A percentile compares a stretch with the other conserved stretches of the same genome.
phyloP scores from a whole-genome alignment of 2,888 invertebrate species.

The Plebejus melissa region DNA sequence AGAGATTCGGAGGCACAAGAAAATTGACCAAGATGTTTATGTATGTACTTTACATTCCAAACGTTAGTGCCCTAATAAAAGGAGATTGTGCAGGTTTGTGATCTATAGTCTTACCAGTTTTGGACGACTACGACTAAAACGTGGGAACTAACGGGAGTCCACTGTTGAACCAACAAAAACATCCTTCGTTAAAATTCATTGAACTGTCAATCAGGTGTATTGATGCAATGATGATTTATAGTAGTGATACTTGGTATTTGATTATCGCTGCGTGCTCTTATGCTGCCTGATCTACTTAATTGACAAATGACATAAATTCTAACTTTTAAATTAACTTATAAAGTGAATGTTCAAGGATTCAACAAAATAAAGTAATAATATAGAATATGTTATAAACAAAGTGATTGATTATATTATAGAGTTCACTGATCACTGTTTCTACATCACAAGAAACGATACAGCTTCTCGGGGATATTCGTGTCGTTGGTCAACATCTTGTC shows the following conservation, averaged over 20 bases:
- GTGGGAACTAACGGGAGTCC: conserved; percentile 64
- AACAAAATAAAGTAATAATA: too few species aligned
- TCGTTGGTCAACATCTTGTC: neutral
- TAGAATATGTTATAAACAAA: too few species aligned
- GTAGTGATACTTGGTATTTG: neutral
- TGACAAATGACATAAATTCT: too few species aligned
- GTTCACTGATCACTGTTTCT: neutral
- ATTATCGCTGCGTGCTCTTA: too few species aligned
- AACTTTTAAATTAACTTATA: too few species aligned
- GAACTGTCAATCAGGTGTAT: neutral
- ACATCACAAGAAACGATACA: neutral
- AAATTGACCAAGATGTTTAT: neutral
- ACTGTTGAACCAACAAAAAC: conserved; percentile 20
- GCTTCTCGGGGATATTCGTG: neutral
- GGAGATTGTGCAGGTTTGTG: conserved; percentile 9
- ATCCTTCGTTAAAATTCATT: conserved; percentile 20
- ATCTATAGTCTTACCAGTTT: conserved; percentile 71
- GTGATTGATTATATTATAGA: neutral
- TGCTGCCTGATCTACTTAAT: too few species aligned
- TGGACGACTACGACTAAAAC: conserved; percentile 54
- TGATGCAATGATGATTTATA: neutral
- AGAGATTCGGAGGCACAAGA: neutral
- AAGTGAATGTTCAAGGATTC: too few species aligned
- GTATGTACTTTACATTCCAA: conserved; percentile 11
- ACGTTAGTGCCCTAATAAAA: conserved; percentile 22